Percentiles rank a stretch among this genome's conserved stretches.
phyloP scores from a whole-genome alignment of 2,113 vertebrate species.

The Mellivora capensis region DNA sequence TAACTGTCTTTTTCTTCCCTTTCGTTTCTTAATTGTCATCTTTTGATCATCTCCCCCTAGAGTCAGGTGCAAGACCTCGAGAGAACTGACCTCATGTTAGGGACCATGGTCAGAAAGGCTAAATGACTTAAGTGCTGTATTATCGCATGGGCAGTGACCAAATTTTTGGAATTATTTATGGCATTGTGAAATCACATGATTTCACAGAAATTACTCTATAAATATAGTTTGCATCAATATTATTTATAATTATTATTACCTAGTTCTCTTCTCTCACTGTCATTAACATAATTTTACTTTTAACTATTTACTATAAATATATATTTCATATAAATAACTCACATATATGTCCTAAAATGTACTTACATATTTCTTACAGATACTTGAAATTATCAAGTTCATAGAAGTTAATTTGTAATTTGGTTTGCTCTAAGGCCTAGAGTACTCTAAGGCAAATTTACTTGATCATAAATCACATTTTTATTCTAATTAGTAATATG shows the following conservation, averaged over 20 bases:
- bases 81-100: background rate
- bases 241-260: background rate
- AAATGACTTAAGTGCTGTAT: background rate
- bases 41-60: background rate
- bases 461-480: conserved; percentile 28
- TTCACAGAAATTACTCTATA: background rate
- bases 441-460: too few relatives aligned
- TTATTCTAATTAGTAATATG: conserved; percentile 31
- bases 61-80: too few relatives aligned
- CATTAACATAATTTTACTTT: background rate
- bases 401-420: conserved; percentile 14
- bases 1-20: background rate
- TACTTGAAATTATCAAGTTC: background rate
- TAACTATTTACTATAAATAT: conserved; percentile 5
- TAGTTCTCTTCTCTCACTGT: background rate
- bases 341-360: background rate
- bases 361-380: background rate
- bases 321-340: background rate
- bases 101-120: background rate
- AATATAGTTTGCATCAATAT: background rate
- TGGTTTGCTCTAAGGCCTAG: background rate
- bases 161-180: background rate
- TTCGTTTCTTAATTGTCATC: background rate
- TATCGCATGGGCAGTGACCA: background rate
- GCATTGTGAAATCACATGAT: background rate